Percentiles rank a stretch among this genome's conserved stretches.
phyloP scores from a whole-genome alignment of 2,888 invertebrate genomes.

The Himalopsyche tibetana region DNA sequence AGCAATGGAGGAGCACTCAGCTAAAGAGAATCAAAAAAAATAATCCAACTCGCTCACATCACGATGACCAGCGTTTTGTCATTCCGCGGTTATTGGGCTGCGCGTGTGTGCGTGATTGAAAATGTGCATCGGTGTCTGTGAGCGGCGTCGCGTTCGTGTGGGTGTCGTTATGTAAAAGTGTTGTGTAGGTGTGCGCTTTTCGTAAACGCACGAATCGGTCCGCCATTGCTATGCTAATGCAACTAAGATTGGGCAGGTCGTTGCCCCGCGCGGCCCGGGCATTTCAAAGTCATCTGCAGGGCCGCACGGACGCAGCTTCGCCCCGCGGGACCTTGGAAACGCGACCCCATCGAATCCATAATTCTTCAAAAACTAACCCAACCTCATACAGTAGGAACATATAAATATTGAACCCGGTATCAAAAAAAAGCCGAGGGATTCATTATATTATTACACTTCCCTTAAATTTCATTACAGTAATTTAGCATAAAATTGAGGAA shows the following conservation, averaged over 20 bases:
- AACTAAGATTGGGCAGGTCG: conserved; percentile 78
- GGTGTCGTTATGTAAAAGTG: conserved; percentile 36
- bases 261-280: conserved; percentile 76
- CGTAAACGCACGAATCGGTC: conserved; percentile 58
- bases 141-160: conserved; percentile 49
- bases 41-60: conserved; percentile 18
- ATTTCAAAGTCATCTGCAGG: conserved; percentile 71
- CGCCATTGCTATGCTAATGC: conserved; percentile 76
- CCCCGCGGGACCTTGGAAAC: conserved; percentile 67
- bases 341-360: not conserved
- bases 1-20: not conserved
- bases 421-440: too few species aligned
- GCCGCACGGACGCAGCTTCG: conserved; percentile 74
- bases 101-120: conserved; percentile 46
- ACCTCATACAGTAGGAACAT: too few species aligned
- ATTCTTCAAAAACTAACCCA: too few species aligned
- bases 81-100: conserved; percentile 17
- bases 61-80: conserved; percentile 10
- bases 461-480: too few species aligned
- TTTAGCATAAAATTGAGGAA: too few species aligned
- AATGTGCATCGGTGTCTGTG: conserved; percentile 53
- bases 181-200: conserved; percentile 61
- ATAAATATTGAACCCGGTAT: too few species aligned
- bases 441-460: too few species aligned
- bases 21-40: not conserved